These are phyloP conservation scores for Melanocharis versteri DNA, from an alignment of 2,113 vertebrate genomes.

Conservation along the genomic window DNA sequence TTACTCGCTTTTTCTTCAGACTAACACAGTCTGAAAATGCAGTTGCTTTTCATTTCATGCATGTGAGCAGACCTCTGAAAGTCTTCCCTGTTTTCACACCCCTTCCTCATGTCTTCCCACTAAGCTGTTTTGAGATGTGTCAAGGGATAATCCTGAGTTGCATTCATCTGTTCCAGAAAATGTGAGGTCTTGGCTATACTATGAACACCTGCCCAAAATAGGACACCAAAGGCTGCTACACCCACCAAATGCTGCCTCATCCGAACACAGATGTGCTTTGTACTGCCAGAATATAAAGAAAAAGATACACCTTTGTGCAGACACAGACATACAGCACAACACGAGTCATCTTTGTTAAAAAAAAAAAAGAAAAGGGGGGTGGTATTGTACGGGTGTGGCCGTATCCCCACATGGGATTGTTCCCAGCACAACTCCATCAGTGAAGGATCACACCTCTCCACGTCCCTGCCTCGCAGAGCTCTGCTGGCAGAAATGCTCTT, in stretches of 20 bases:
- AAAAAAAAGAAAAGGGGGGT: not conserved
- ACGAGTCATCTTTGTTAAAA: not conserved
- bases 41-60: not conserved
- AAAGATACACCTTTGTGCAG: not conserved
- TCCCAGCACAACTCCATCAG: not conserved
- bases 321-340: not conserved
- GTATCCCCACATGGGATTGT: not conserved
- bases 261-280: not conserved
- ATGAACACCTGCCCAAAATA: not conserved
- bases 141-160: not conserved
- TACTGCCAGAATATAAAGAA: not conserved
- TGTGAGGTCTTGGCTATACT: not conserved
- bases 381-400: not conserved
- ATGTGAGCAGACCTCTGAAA: not conserved
- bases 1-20: not conserved
- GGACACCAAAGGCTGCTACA: not conserved
- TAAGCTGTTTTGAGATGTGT: not conserved
- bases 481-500: not conserved
- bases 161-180: not conserved
- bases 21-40: not conserved
- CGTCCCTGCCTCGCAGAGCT: not conserved
- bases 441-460: slow-evolving; percentile 7
- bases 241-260: not conserved
- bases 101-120: not conserved
- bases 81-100: not conserved